Base-by-base conservation (phyloP, 2,888 invertebrate species). In the Cryptus armator region DNA sequence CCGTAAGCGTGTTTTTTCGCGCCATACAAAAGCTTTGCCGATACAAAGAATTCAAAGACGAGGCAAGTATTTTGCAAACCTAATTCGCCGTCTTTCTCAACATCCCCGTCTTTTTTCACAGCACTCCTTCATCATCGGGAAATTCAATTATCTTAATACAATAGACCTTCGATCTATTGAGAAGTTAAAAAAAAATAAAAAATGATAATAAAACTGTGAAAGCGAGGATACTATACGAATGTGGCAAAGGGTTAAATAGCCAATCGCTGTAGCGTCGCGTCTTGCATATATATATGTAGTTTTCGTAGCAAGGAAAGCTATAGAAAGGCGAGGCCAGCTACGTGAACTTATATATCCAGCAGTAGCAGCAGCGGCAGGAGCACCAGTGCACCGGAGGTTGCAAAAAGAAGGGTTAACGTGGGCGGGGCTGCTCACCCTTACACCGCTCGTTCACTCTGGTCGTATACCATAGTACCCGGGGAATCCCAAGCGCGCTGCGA, bases 331-430 rank as follows among this genome's bases (percentile, higher is more conserved):
- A 78, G 81, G 77, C 77, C 74, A 74, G 79, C 71, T 76, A 72
- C 79, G 59, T 72, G 71, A 76, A 79, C 76, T 76, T 76, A 76
- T 72, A 56, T 72, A 77, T 67, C 44, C 67, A 68, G 76, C 72
- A 80, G 76, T 67, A 80, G 66, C 68, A 67, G 80, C 70, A 76
- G 48, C 56, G 59, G 66, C 67, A 83, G 67, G 51, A 70, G 74
- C 72, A 74, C 78, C 80, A 37, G 70, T 71, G 72, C 82, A 67
- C 71, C 71, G 59, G 75, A 66, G 78, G 76, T 72, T 76, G 85
- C 79, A 82, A 85, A 82, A 85, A 85, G 85, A 85, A 82, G 85
- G 85, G 85, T 85, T 85, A 79, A 71, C 85, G 82, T 82, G 85
- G 85, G 85, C 82, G 85, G 85, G 85, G 85, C 85, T 84, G 81